These are phyloP conservation scores for Belonocnema kinseyi DNA, from an alignment of 1,140 invertebrate species.

Conservation along the genomic window DNA sequence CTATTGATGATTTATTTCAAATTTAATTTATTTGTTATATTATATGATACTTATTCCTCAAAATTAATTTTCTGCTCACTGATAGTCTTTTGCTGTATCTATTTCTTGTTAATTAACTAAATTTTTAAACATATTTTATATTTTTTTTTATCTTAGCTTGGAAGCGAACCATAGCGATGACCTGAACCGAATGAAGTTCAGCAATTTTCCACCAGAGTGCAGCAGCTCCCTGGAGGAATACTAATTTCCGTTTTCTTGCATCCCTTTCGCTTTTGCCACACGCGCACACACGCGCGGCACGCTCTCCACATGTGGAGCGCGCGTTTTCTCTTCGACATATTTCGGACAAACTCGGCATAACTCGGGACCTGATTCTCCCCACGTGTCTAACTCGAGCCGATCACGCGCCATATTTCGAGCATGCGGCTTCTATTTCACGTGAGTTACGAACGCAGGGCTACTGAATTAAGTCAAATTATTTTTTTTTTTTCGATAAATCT, in stretches of 20 bases:
- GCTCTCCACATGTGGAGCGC: conserved; percentile 71
- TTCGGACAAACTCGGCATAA: conserved; percentile 58
- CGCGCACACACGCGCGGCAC: conserved; percentile 70
- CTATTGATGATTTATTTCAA: too few species aligned
- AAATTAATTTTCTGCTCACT: too few species aligned
- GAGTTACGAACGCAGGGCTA: too few species aligned
- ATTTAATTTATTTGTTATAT: too few species aligned
- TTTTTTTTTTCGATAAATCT: too few species aligned
- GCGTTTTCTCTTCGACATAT: conserved; percentile 55
- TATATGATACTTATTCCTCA: too few species aligned
- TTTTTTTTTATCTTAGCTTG: background rate
- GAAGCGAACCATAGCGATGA: background rate
- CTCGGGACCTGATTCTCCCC: conserved; percentile 67
- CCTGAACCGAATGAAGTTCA: background rate
- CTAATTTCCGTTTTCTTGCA: background rate
- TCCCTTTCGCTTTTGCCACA: background rate
- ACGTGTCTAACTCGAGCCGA: conserved; percentile 63
- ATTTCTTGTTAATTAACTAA: too few species aligned
- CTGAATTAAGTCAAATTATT: too few species aligned
- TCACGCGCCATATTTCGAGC: conserved; percentile 46
- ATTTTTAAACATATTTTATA: background rate
- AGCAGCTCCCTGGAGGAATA: conserved; percentile 37
- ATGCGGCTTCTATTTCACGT: background rate
- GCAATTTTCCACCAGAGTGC: background rate
- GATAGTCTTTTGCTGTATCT: too few species aligned